Conservation (phyloP, 2,113 vertebrate genomes). For the Labeo catla region DNA sequence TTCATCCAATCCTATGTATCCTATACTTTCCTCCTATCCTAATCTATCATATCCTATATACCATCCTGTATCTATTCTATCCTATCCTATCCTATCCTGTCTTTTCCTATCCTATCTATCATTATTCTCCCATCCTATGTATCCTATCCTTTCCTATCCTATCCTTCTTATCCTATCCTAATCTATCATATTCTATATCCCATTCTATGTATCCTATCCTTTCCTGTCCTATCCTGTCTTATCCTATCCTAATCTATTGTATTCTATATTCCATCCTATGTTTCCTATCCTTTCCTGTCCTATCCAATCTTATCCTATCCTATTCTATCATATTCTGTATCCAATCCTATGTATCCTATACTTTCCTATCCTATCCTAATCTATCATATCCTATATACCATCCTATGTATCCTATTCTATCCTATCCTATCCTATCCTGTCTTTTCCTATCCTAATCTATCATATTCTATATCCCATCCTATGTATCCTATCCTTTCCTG, state of each 20-base stretch:
- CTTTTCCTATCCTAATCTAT: too few relatives aligned
- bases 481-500: too few relatives aligned
- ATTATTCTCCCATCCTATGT: too few relatives aligned
- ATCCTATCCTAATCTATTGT: not conserved
- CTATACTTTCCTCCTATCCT: not conserved
- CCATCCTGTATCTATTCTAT: not conserved
- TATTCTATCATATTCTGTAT: too few relatives aligned
- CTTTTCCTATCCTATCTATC: not conserved
- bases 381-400: too few relatives aligned
- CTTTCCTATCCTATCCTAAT: too few relatives aligned
- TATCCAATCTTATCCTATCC: too few relatives aligned
- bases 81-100: too few relatives aligned
- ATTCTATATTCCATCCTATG: not conserved
- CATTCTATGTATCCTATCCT: too few relatives aligned
- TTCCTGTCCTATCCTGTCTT: not conserved
- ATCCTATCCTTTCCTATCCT: not conserved
- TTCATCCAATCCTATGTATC: not conserved
- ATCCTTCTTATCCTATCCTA: not conserved
- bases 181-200: too few relatives aligned
- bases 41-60: not conserved
- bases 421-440: not conserved
- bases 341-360: too few relatives aligned
- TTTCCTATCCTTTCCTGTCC: not conserved
- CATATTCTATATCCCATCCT: too few relatives aligned
- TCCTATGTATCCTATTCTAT: not conserved